Percentiles rank a stretch among this genome's conserved stretches.
Conservation (phyloP, 2,888 invertebrate species). For the Scaptomyza tumidula region DNA sequence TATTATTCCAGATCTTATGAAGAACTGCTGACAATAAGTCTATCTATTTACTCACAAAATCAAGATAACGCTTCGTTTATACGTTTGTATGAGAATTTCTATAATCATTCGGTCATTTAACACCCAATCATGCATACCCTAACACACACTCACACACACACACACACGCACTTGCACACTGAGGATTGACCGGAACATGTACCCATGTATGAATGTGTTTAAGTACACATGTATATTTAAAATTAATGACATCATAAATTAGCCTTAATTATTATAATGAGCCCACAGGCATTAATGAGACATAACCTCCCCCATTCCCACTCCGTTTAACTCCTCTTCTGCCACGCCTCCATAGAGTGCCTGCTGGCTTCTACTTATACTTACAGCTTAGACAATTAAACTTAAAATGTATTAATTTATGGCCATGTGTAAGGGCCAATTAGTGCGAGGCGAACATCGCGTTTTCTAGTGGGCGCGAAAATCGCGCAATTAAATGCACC, state of each 20-base stretch:
- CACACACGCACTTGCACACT: conserved; percentile 4
- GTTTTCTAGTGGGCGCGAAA: conserved; percentile 70
- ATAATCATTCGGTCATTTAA: conserved; percentile 51
- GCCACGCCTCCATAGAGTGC: conserved; percentile 5
- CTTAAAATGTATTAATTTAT: conserved; percentile 81
- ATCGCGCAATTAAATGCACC: conserved; percentile 83
- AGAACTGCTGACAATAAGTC: no score
- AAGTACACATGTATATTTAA: conserved; percentile 49
- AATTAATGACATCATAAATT: conserved; percentile 81
- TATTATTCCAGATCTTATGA: no score
- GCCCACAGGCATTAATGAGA: conserved; percentile 69
- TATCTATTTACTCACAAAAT: not conserved
- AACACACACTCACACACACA: conserved; percentile 12
- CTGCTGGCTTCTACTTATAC: conserved; percentile 9
- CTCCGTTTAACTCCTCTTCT: not conserved
- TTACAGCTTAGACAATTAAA: conserved; percentile 73
- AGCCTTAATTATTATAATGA: conserved; percentile 81
- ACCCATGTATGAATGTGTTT: conserved; percentile 15
- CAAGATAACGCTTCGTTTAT: not conserved
- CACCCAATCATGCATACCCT: conserved; percentile 24
- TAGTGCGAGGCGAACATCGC: conserved; percentile 59
- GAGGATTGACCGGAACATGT: conserved; percentile 44
- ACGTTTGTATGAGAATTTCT: conserved; percentile 18
- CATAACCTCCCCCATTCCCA: conserved; percentile 4
- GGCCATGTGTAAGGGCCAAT: conserved; percentile 74